Evolutionary conservation across 1,140 invertebrate species (phyloP).

Genomic region (Drosophila bocki): DNA sequence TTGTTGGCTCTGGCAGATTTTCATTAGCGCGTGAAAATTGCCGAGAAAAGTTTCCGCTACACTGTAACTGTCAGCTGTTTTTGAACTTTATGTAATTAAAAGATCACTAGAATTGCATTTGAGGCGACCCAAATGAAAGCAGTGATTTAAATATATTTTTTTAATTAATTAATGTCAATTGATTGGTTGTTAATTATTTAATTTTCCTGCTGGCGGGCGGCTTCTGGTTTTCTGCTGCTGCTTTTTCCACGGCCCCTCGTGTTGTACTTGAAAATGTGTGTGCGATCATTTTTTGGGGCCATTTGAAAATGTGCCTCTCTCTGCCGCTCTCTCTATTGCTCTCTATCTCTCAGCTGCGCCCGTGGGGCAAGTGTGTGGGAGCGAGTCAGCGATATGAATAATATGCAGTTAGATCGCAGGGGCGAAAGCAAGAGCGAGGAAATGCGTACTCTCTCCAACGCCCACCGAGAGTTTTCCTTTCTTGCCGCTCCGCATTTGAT

Average conservation of each 20-base stretch:
- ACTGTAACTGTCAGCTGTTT: conserved; percentile 28
- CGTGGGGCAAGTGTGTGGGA: conserved; percentile 19
- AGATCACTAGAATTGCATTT: conserved; percentile 73
- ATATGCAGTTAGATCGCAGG: conserved; percentile 6
- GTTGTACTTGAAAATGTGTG: conserved; percentile 76
- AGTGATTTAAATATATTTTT: conserved; percentile 54
- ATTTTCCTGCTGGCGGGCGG: conserved; percentile 62
- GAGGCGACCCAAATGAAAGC: conserved; percentile 70
- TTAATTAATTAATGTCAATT: conserved; percentile 42
- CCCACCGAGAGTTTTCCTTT: conserved; percentile 43
- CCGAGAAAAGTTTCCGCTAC: conserved; percentile 42
- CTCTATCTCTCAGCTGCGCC: conserved; percentile 37
- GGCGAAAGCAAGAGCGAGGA: conserved; percentile 8
- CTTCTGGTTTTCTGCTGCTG: conserved; percentile 47
- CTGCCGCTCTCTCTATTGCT: conserved; percentile 15
- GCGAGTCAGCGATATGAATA: conserved; percentile 4
- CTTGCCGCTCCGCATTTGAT: conserved; percentile 37
- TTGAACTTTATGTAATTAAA: conserved; percentile 66
- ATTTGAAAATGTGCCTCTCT: conserved; percentile 31
- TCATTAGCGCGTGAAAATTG: conserved; percentile 65
- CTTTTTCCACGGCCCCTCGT: conserved; percentile 65
- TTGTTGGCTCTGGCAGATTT: conserved; percentile 46
- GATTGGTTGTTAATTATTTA: conserved; percentile 42
- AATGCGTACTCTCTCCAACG: conserved; percentile 6
- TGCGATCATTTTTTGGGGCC: conserved; percentile 60